These are phyloP conservation scores for Drosophila dives DNA, from an alignment of 2,888 invertebrate species.

Conservation along the genomic window DNA sequence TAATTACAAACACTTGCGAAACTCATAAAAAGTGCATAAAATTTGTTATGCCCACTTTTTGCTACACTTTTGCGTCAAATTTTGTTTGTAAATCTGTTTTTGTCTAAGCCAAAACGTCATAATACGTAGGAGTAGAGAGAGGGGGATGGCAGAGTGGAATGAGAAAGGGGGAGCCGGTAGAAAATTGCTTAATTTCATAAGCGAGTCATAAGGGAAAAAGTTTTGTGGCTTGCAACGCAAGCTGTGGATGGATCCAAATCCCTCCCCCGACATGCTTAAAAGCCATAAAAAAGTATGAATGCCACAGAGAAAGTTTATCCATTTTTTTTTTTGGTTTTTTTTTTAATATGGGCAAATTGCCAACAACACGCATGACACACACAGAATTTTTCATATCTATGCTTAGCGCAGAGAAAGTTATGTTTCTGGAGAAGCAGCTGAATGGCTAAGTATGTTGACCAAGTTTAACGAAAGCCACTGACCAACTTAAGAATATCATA, in stretches of 20 bases:
- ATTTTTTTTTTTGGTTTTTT: constrained; percentile 10
- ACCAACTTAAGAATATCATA: constrained; percentile 62
- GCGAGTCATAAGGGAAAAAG: constrained; percentile 75
- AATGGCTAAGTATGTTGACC: constrained; percentile 20
- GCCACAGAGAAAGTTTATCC: constrained; percentile 56
- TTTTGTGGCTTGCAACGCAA: constrained; percentile 51
- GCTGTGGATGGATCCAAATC: constrained; percentile 51
- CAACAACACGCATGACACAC: constrained; percentile 45
- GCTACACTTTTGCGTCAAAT: constrained; percentile 20
- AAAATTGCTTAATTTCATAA: constrained; percentile 77
- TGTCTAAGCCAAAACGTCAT: constrained; percentile 61
- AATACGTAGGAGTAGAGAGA: constrained; percentile 45
- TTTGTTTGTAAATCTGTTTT: constrained; percentile 61
- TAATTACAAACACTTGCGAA: constrained; percentile 69
- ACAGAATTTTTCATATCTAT: constrained; percentile 36
- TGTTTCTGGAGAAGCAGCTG: background rate
- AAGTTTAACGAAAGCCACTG: constrained; percentile 37
- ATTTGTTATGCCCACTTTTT: constrained; percentile 41
- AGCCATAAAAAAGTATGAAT: constrained; percentile 69
- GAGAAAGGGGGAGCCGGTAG: constrained; percentile 1
- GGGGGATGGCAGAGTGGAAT: background rate
- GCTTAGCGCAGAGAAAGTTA: constrained; percentile 30
- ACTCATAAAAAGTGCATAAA: constrained; percentile 74
- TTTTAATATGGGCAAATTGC: constrained; percentile 38
- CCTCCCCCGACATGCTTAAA: constrained; percentile 61